Evolutionary conservation across 1,140 invertebrate genomes (phyloP).

Genomic region (Atopsyche davidsoni): DNA sequence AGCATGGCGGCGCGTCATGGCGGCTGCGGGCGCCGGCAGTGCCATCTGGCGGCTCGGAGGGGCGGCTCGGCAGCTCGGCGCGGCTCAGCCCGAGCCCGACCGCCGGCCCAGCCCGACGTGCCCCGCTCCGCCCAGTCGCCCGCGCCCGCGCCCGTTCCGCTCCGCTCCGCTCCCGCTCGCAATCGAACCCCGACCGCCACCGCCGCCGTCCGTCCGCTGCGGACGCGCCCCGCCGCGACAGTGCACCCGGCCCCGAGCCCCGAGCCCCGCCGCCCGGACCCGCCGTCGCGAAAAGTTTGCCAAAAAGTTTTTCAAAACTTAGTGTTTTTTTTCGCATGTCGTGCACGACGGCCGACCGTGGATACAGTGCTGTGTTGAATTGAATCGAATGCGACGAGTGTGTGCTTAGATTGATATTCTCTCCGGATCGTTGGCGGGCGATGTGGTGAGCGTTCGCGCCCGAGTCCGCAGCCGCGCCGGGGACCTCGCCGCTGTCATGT

Average conservation of each 20-base stretch:
- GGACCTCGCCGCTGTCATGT: no score
- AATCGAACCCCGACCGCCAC: no score
- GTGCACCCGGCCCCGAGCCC: no score
- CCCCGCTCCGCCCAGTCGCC: slow-evolving; percentile 12
- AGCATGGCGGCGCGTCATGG: not conserved
- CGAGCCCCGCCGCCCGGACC: no score
- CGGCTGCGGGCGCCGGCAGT: slow-evolving; percentile 3
- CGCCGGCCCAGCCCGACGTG: slow-evolving; percentile 17
- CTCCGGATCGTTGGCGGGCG: no score
- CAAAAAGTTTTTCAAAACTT: slow-evolving; percentile 10
- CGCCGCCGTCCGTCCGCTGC: not conserved
- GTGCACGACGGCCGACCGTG: no score
- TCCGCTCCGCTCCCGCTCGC: slow-evolving; percentile 8
- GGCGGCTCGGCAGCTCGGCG: not conserved
- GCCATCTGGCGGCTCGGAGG: slow-evolving; percentile 16
- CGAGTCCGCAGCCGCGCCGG: no score
- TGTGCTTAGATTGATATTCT: no score
- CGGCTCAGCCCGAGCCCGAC: slow-evolving; percentile 18
- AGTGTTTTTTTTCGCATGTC: not conserved
- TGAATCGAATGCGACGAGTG: no score
- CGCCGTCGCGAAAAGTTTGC: not conserved
- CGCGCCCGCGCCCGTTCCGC: slow-evolving; percentile 15
- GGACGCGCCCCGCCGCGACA: not conserved
- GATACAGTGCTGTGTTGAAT: no score
- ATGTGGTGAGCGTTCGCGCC: no score